Base-by-base conservation (phyloP, 2,113 vertebrate species). In the Oceanodroma tethys region DNA sequence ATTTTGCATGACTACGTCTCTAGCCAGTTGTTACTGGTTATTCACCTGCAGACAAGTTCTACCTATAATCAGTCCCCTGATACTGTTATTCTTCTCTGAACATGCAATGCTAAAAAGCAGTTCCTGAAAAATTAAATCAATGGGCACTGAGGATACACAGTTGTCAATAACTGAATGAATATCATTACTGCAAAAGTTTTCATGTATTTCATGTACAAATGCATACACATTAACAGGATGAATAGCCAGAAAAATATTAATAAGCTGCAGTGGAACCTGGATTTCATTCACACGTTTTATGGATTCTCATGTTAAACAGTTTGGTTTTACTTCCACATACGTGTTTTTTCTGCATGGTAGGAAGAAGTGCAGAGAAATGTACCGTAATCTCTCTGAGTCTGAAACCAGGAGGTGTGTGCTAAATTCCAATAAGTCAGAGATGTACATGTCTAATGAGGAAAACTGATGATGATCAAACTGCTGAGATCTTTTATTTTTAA, bases 1-100 rank as follows among this genome's bases (percentile, higher is more conserved):
- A 58, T 86, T 45, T 67, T 48, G 3, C 4, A 0, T 55, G 29
- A 26, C 15, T 21, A 23, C 0, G 0, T 56, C 47, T 67, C 27
- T n/a, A 76, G 42, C 17, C 15, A 38, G 9, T 62, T 84, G 16
- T 36, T 66, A 23, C 19, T 32, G 30, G 20, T 60, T 74, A 45
- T 27, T 80, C n/a, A 58, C 25, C 72, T 68, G 13, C 48, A 68
- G 48, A 32, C 16, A 74, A 83, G 32, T 74, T 84, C 79, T 66
- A 43, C 27, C 29, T 11, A 11, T 29, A 55, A 43, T 34, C 29
- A 84, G 5, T 29, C 40, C 25, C 13, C 10, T n/a, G 26, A 26
- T 30, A 52, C 9, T 23, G 8, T 36, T 42, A 43, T 16, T 83
- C 50, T 65, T 30, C 22, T 65, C 48, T 53, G 50, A 79, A 59